Evolutionary conservation across 2,113 vertebrate genomes (phyloP).

Genomic region (Acrocephalus arundinaceus): DNA sequence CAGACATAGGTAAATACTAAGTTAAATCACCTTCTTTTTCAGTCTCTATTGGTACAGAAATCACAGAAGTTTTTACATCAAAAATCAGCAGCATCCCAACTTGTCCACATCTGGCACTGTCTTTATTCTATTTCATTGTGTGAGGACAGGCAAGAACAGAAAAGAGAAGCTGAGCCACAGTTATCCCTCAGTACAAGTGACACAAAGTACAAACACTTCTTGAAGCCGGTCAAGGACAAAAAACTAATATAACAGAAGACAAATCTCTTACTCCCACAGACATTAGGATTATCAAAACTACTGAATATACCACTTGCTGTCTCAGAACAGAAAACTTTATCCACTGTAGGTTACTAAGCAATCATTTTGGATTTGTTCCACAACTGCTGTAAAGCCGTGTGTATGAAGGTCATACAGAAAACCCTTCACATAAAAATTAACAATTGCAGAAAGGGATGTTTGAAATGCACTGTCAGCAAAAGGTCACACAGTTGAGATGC

Average conservation of each 20-base stretch:
- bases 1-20: neutral
- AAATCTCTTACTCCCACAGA: neutral
- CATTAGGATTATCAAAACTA: neutral
- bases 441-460: neutral
- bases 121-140: neutral
- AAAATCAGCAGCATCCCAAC: neutral
- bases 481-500: neutral
- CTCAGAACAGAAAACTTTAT: neutral
- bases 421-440: neutral
- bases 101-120: neutral
- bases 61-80: neutral
- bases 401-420: neutral
- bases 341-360: neutral
- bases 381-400: neutral
- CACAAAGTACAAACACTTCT: neutral
- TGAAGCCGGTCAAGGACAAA: neutral
- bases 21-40: neutral
- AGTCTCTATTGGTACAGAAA: neutral
- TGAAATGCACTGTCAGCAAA: neutral
- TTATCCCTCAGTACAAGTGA: rapidly evolving
- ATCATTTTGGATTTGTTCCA: neutral
- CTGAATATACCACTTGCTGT: neutral
- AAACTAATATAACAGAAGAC: neutral
- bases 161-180: neutral
- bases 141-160: neutral